phyloP scores from a whole-genome alignment of 2,888 invertebrate genomes.

The Athrips mouffetella region DNA sequence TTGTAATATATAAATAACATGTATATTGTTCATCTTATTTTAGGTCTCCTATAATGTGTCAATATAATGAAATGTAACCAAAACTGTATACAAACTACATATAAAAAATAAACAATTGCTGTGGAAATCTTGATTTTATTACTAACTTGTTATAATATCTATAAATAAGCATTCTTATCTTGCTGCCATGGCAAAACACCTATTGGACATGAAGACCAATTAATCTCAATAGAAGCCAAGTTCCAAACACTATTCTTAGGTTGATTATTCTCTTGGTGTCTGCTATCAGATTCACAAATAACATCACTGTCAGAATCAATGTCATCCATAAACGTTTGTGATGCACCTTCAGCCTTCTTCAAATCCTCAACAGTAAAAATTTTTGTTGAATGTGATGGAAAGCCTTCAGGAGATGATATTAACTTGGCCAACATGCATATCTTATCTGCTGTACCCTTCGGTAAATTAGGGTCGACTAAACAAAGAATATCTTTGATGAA shows the following conservation, averaged over 20 bases:
- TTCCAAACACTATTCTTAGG: conserved; percentile 49
- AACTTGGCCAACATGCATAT: conserved; percentile 53
- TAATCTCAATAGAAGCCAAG: conserved; percentile 39
- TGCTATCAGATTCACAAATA: conserved; percentile 1
- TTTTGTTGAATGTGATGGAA: conserved; percentile 36
- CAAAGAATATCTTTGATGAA: conserved; percentile 54
- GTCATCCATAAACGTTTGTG: conserved; percentile 3
- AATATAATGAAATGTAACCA: conserved; percentile 75
- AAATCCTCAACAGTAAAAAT: conserved; percentile 71
- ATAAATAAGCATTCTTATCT: conserved; percentile 26
- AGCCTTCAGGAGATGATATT: conserved; percentile 51
- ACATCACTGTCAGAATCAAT: conserved; percentile 14
- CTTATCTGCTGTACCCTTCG: conserved; percentile 37
- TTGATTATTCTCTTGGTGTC: background rate
- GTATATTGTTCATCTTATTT: conserved; percentile 73
- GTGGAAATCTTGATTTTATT: conserved; percentile 41
- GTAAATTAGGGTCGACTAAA: conserved; percentile 51
- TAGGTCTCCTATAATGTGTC: conserved; percentile 70
- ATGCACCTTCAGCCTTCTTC: conserved; percentile 22
- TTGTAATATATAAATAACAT: conserved; percentile 69
- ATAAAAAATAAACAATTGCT: conserved; percentile 70
- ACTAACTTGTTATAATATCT: conserved; percentile 23
- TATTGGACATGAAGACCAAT: conserved; percentile 71
- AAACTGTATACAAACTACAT: conserved; percentile 76
- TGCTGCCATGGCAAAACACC: conserved; percentile 71